Percentiles rank a stretch among this genome's conserved stretches.
Evolutionary conservation across 2,113 vertebrate species (phyloP).

Genomic region (Seriola dumerili): DNA sequence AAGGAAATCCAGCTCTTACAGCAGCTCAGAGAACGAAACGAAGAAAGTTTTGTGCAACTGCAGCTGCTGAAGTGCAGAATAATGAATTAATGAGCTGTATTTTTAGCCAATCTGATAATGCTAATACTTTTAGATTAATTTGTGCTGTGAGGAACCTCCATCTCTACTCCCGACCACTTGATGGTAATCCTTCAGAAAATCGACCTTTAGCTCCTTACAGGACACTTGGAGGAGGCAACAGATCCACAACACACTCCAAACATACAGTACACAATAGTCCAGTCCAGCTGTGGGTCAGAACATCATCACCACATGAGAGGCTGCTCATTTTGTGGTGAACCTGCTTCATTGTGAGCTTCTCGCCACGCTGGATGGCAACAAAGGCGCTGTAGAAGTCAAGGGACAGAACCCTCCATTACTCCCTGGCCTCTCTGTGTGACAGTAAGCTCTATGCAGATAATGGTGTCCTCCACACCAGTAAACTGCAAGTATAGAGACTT

Average conservation of each 20-base stretch:
- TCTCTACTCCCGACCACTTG: neutral
- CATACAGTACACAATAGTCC: neutral
- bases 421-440: neutral
- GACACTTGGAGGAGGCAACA: neutral
- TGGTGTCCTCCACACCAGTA: neutral
- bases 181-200: neutral
- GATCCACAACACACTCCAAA: neutral
- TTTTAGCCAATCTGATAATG: neutral
- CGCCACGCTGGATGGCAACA: neutral
- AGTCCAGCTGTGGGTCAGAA: neutral
- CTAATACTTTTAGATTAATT: constrained; percentile 17
- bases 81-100: neutral
- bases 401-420: neutral
- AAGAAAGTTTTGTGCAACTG: neutral
- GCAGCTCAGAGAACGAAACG: constrained; percentile 4
- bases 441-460: neutral
- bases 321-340: constrained; percentile 10
- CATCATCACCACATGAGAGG: neutral
- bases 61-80: neutral
- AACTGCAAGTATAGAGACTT: neutral
- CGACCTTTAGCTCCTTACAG: neutral
- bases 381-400: constrained; percentile 3
- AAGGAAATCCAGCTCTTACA: constrained; percentile 13
- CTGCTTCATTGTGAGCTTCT: constrained; percentile 7
- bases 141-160: neutral